Conservation (phyloP, 2,113 vertebrate species). For the Cyprinodon tularosa region DNA sequence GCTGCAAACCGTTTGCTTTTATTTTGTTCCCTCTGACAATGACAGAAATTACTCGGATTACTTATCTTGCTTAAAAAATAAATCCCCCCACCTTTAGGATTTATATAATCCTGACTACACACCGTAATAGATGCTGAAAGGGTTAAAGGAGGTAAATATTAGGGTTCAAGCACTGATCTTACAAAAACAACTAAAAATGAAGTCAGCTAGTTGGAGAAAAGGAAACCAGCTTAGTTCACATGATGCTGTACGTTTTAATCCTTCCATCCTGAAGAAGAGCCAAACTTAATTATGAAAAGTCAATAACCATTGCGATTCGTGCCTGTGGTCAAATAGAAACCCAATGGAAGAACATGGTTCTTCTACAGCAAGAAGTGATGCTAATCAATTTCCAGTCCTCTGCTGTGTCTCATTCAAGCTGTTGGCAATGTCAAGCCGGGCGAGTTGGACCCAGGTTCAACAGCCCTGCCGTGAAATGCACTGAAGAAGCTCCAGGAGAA, state of each 20-base stretch:
- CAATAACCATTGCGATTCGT: neutral
- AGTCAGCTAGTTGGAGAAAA: neutral
- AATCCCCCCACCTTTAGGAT: too few relatives aligned
- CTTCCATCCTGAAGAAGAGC: neutral
- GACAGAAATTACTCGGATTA: too few relatives aligned
- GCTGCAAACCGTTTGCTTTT: neutral
- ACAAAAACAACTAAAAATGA: neutral
- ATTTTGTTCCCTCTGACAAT: neutral
- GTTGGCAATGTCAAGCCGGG: constrained; percentile 28
- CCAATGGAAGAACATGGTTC: neutral
- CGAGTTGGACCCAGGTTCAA: constrained; percentile 29
- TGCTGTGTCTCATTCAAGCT: constrained; percentile 9
- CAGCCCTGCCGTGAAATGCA: constrained; percentile 32
- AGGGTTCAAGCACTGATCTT: neutral
- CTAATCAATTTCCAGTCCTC: constrained; percentile 27
- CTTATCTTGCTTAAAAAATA: too few relatives aligned
- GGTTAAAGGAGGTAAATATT: too few relatives aligned
- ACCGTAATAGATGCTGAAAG: too few relatives aligned
- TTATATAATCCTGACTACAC: too few relatives aligned
- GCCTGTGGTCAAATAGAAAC: neutral
- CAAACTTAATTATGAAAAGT: neutral
- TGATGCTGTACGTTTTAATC: neutral
- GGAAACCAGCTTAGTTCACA: neutral
- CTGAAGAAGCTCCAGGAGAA: constrained; percentile 13
- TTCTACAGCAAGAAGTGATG: constrained; percentile 2